Conservation (phyloP, 2,797 vertebrate species). For the Chelon labrosus region DNA sequence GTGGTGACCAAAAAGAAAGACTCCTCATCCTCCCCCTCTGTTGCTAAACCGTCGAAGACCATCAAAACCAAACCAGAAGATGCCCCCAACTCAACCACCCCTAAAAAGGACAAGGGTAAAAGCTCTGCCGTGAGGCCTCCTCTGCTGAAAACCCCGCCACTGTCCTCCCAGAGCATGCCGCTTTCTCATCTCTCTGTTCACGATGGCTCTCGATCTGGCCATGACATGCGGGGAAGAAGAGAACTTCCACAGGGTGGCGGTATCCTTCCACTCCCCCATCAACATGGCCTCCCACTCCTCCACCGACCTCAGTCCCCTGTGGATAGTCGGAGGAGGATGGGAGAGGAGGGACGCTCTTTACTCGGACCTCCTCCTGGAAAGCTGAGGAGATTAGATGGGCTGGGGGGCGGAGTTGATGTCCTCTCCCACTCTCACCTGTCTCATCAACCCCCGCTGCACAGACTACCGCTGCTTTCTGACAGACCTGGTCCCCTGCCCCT, state of each 20-base stretch:
- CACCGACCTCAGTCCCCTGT: slow-evolving; percentile 60
- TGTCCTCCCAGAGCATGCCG: slow-evolving; percentile 55
- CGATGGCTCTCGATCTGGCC: slow-evolving; percentile 58
- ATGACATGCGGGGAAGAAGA: slow-evolving; percentile 71
- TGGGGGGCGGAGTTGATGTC: slow-evolving; percentile 40
- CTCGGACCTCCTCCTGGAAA: slow-evolving; percentile 76
- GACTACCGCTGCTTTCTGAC: slow-evolving; percentile 62
- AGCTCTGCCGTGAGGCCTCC: slow-evolving; percentile 48
- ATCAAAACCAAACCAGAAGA: slow-evolving; percentile 72
- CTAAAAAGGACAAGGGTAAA: slow-evolving; percentile 76
- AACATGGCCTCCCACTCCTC: slow-evolving; percentile 40
- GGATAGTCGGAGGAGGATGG: slow-evolving; percentile 70
- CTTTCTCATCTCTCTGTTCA: slow-evolving; percentile 61
- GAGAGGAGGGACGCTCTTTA: slow-evolving; percentile 69
- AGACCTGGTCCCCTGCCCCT: slow-evolving; percentile 64
- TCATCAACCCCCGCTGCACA: slow-evolving; percentile 68
- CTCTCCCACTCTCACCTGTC: slow-evolving; percentile 61
- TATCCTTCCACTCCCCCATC: slow-evolving; percentile 60
- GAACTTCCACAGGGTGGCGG: slow-evolving; percentile 50
- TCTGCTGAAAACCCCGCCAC: slow-evolving; percentile 65
- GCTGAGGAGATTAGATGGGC: slow-evolving; percentile 71
- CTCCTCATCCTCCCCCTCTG: slow-evolving; percentile 52
- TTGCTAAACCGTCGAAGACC: slow-evolving; percentile 58
- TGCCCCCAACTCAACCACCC: slow-evolving; percentile 30
- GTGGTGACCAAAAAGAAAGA: slow-evolving; percentile 72